A percentile compares a stretch with the other conserved stretches of the same genome.
Evolutionary conservation across 2,888 invertebrate genomes (phyloP).

Genomic region (Labia minor): DNA sequence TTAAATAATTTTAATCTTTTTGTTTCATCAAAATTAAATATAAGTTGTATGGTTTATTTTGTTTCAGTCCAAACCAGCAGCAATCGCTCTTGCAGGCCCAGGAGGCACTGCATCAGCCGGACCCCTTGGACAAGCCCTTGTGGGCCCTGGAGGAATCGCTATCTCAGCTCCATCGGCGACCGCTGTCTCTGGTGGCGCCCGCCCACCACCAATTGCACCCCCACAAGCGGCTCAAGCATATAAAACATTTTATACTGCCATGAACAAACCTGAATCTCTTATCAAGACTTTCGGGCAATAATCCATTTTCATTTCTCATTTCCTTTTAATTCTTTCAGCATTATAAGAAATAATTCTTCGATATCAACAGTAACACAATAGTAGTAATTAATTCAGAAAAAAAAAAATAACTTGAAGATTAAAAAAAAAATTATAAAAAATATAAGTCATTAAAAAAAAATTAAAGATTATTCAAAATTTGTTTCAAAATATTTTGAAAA

Average conservation of each 20-base stretch:
- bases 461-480: too few relatives aligned
- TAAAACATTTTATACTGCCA: neutral
- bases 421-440: too few relatives aligned
- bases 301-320: neutral
- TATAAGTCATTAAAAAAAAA: too few relatives aligned
- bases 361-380: too few relatives aligned
- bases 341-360: too few relatives aligned
- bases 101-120: conserved; percentile 42
- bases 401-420: too few relatives aligned
- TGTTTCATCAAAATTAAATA: too few relatives aligned
- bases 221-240: neutral
- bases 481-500: too few relatives aligned
- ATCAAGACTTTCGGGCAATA: neutral
- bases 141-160: conserved; percentile 40
- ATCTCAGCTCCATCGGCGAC: conserved; percentile 42
- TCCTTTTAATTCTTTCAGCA: too few relatives aligned
- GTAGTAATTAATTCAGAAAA: too few relatives aligned
- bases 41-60: too few relatives aligned
- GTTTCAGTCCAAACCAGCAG: conserved; percentile 41
- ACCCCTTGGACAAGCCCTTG: conserved; percentile 41
- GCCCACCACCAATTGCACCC: conserved; percentile 20
- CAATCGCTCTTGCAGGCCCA: conserved; percentile 40
- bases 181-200: conserved; percentile 38
- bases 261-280: neutral
- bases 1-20: too few relatives aligned